A percentile compares a stretch with the other conserved stretches of the same genome.
phyloP scores from a whole-genome alignment of 2,113 vertebrate species.

The Todiramphus chloris region DNA sequence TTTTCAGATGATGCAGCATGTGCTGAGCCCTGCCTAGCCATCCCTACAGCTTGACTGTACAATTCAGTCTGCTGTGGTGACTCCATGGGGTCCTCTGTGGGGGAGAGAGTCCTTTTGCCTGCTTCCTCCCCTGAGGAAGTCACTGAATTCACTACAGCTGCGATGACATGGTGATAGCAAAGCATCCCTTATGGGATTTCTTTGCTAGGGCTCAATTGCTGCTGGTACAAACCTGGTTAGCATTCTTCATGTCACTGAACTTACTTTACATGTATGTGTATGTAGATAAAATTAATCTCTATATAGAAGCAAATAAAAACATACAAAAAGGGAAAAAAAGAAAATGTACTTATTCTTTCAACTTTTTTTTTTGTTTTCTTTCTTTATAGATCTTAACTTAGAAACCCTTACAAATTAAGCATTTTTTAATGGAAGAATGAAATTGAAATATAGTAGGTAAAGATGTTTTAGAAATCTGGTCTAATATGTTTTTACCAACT shows the following conservation, averaged over 20 bases:
- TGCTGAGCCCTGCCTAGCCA: background rate
- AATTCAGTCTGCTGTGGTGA: background rate
- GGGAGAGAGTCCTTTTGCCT: background rate
- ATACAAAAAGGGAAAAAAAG: background rate
- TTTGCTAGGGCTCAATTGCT: background rate
- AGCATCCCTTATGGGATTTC: background rate
- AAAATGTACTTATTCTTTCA: background rate
- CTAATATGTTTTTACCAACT: background rate
- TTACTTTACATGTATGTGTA: background rate
- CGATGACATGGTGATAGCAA: background rate
- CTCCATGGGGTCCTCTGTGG: background rate
- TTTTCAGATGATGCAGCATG: background rate
- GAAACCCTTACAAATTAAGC: background rate
- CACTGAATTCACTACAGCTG: background rate
- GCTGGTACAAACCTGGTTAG: background rate
- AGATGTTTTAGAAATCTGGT: background rate
- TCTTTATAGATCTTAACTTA: background rate
- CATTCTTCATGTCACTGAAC: background rate
- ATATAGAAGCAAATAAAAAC: background rate
- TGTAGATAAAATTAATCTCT: background rate
- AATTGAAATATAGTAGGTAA: background rate
- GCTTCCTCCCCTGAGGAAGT: background rate
- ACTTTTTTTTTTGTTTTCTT: background rate
- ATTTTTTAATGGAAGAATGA: background rate
- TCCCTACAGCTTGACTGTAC: background rate